phyloP scores from a whole-genome alignment of 2,797 vertebrate genomes.

The Urosaurus nigricauda region DNA sequence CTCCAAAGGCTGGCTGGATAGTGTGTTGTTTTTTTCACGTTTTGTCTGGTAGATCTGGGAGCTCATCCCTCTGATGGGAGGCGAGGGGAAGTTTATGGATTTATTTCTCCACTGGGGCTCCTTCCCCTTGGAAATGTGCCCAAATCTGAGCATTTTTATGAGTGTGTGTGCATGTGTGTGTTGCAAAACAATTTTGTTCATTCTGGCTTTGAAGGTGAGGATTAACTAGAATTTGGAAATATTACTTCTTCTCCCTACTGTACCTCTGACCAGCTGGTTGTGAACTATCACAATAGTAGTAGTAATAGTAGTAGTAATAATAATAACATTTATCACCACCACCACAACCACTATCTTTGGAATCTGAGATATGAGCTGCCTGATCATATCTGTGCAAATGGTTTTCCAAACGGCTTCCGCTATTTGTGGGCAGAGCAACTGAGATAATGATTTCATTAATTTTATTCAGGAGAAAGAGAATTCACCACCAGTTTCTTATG shows the following conservation, averaged over 20 bases:
- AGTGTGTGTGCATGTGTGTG: no score
- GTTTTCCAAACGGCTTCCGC: background rate
- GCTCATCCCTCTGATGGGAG: background rate
- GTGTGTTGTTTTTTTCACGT: background rate
- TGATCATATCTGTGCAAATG: background rate
- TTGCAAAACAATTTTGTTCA: no score
- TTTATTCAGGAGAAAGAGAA: background rate
- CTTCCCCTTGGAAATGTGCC: background rate
- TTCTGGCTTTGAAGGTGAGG: no score
- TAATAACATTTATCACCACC: no score
- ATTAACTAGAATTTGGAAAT: no score
- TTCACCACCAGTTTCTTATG: background rate
- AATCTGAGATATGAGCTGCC: no score
- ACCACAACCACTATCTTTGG: no score
- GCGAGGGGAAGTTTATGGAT: background rate
- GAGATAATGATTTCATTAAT: background rate
- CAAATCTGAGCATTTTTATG: background rate
- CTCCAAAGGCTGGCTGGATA: background rate
- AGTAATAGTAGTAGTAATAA: background rate
- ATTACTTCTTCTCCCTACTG: no score
- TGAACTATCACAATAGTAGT: background rate
- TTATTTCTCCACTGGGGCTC: no score
- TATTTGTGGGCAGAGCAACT: background rate
- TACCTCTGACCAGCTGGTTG: no score
- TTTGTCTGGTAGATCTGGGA: background rate